phyloP scores from a whole-genome alignment of 2,888 invertebrate genomes.

The Capitulum mitella region DNA sequence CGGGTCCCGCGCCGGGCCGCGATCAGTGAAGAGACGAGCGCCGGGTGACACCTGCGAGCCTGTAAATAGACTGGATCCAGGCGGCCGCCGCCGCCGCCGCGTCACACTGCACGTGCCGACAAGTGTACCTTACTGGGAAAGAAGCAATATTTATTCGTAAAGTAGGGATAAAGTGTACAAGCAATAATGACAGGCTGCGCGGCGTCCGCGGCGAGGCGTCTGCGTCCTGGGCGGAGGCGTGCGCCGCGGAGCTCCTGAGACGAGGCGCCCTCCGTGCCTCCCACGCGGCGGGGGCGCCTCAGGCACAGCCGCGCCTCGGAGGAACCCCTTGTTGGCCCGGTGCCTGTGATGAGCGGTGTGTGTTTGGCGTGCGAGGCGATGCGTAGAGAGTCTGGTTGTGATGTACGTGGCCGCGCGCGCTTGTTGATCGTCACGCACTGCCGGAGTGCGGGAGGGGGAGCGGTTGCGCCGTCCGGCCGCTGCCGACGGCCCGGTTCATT shows the following conservation, averaged over 20 bases:
- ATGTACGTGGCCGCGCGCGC: background rate
- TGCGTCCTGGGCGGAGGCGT: too few species aligned
- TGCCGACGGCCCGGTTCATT: background rate
- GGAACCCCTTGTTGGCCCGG: too few species aligned
- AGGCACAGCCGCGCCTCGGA: too few species aligned
- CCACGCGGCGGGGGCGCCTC: too few species aligned
- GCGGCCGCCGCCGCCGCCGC: too few species aligned
- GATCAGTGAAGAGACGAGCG: too few species aligned
- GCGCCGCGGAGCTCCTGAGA: too few species aligned
- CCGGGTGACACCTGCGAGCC: too few species aligned
- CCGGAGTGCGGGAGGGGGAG: background rate
- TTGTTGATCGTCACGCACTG: background rate
- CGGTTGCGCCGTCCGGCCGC: background rate
- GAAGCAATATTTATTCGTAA: constrained; percentile 21
- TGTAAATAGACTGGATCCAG: too few species aligned
- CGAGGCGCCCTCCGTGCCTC: too few species aligned
- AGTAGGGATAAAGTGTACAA: constrained; percentile 11
- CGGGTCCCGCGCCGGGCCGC: too few species aligned
- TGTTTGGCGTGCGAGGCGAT: background rate
- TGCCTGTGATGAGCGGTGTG: background rate
- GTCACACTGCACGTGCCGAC: background rate
- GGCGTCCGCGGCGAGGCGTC: too few species aligned
- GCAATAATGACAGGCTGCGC: background rate
- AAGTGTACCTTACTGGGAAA: constrained; percentile 19
- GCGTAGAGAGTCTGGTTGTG: background rate